These are phyloP conservation scores for Eciton burchellii DNA, from an alignment of 1,140 invertebrate genomes.

Conservation along the genomic window DNA sequence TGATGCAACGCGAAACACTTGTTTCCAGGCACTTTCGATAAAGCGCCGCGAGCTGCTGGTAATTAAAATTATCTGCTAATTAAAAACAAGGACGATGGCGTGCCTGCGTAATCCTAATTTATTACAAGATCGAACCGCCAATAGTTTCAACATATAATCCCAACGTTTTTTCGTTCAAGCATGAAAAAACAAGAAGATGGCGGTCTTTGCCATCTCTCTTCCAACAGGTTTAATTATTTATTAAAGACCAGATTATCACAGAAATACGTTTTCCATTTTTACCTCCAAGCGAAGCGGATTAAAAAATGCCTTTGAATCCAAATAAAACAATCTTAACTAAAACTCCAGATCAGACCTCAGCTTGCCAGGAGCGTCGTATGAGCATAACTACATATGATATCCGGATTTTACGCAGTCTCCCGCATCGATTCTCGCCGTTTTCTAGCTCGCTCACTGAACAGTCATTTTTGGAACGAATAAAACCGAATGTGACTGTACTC, in stretches of 20 bases:
- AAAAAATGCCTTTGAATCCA: too few relatives aligned
- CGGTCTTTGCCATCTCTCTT: not conserved
- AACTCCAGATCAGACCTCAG: too few relatives aligned
- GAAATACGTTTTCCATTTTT: too few relatives aligned
- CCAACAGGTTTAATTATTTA: too few relatives aligned
- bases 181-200: not conserved
- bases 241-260: too few relatives aligned
- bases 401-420: not conserved
- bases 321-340: too few relatives aligned
- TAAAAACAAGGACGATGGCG: conserved; percentile 43
- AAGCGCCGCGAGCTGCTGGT: not conserved
- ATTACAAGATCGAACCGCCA: not conserved
- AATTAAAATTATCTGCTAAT: conserved; percentile 63
- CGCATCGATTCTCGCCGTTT: not conserved
- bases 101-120: not conserved
- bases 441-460: not conserved
- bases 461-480: not conserved
- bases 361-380: not conserved
- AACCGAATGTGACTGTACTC: not conserved
- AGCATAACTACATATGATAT: not conserved
- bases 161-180: not conserved
- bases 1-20: conserved; percentile 53
- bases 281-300: too few relatives aligned
- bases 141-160: not conserved
- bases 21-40: conserved; percentile 24